Base-by-base conservation (phyloP, 2,113 vertebrate genomes). In the Dromaius novaehollandiae region DNA sequence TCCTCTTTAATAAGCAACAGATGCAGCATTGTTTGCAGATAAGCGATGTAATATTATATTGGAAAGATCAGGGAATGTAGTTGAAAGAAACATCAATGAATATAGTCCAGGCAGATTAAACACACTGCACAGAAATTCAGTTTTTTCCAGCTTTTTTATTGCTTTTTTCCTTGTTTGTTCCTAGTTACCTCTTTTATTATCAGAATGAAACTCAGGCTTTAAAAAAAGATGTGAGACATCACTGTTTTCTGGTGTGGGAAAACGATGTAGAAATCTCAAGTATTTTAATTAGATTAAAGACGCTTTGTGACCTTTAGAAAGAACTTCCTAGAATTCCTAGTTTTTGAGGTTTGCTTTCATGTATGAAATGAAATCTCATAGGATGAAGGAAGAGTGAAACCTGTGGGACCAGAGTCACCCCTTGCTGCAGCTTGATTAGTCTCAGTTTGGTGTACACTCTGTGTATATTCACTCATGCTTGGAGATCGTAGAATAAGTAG, bases 341-440 rank as follows among this genome's bases (percentile, higher is more conserved):
- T 56, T 88, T 86, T 82, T 78, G 32, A 93, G 6, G 16, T 48
- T 96, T 89, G 6, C n/a, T 73, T 97, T 96, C 26, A 51, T 70
- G 13, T 46, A 9, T 56, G 82, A 71, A 89, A 91, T 80, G 17
- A 71, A 88, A 26, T 11, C 48, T 36, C 42, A 74, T 87, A 42
- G 50, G 55, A 66, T 13, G 8, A 89, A 53, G 50, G 84, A 96
- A 79, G 11, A 70, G 40, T 32, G 17, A 46, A 20, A 30, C 28
- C 48, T 0, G 3, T 21, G n/a, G 44, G 36, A 90, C 22, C 2
- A 48, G 20, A 63, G 28, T 17, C 38, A 58, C 14, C 34, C 13
- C 18, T 87, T 61, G 50, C 25, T 84, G 50, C 38, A 42, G 20
- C 40, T 77, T 79, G 56, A 26, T 21, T 92, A 38, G 28, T 91